Percentiles rank a stretch among this genome's conserved stretches.
These are phyloP conservation scores for Eristalinus sepulchralis DNA, from an alignment of 2,888 invertebrate species.

Conservation along the genomic window DNA sequence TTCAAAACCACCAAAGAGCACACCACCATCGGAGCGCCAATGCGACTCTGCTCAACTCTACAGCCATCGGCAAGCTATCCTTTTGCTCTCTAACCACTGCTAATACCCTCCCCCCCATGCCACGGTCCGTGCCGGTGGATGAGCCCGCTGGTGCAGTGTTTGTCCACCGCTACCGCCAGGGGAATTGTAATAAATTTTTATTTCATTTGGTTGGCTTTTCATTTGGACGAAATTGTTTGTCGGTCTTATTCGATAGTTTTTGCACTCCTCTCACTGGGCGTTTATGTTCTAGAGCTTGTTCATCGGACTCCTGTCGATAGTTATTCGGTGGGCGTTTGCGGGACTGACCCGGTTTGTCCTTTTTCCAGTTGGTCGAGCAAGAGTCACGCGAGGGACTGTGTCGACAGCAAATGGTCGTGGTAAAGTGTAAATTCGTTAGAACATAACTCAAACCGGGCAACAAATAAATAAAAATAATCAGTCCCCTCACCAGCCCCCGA, in stretches of 20 bases:
- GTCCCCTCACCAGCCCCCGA: neutral
- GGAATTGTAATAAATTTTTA: conserved; percentile 69
- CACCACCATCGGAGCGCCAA: conserved; percentile 1
- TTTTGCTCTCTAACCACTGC: conserved; percentile 28
- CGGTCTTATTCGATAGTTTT: conserved; percentile 47
- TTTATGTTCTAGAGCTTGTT: conserved; percentile 15
- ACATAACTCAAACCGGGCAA: conserved; percentile 35
- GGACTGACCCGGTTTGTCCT: conserved; percentile 36
- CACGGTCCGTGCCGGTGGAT: neutral
- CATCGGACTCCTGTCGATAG: conserved; percentile 46
- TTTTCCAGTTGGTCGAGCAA: conserved; percentile 10
- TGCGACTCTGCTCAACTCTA: conserved; percentile 6
- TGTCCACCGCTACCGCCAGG: conserved; percentile 14
- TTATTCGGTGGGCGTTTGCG: conserved; percentile 32
- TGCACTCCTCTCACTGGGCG: conserved; percentile 8
- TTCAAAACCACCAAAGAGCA: conserved; percentile 49
- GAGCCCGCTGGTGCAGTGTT: neutral
- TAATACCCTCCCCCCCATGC: conserved; percentile 5
- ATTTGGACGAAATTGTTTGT: conserved; percentile 61
- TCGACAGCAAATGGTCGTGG: conserved; percentile 14
- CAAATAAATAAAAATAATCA: conserved; percentile 6
- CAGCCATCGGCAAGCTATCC: conserved; percentile 3
- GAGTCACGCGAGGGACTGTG: conserved; percentile 2
- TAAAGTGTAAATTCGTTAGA: conserved; percentile 57
- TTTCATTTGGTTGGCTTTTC: conserved; percentile 68